Conservation (phyloP, 2,797 vertebrate species). For the Phataginus tetradactyla region DNA sequence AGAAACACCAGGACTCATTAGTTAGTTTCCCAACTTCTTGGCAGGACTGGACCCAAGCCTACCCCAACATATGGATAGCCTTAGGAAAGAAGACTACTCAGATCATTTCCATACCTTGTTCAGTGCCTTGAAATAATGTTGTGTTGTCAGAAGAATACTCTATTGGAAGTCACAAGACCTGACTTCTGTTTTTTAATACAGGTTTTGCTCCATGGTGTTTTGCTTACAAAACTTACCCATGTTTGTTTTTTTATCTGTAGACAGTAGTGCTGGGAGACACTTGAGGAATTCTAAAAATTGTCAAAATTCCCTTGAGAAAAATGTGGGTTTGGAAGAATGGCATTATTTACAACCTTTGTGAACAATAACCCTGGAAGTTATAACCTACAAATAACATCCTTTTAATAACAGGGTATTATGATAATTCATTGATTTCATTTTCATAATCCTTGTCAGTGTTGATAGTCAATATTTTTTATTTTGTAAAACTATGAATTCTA, state of each 20-base stretch:
- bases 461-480: neutral
- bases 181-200: constrained; percentile 25
- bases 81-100: constrained; percentile 58
- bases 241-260: neutral
- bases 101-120: constrained; percentile 1
- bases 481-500: neutral
- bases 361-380: constrained; percentile 5
- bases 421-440: constrained; percentile 7
- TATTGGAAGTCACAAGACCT: constrained; percentile 23
- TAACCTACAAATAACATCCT: neutral
- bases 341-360: neutral
- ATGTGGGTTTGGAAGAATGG: neutral
- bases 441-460: neutral
- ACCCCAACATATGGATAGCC: constrained; percentile 74
- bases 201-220: neutral
- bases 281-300: too few relatives aligned
- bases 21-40: constrained; percentile 64
- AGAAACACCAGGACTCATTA: constrained; percentile 72
- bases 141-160: constrained; percentile 9
- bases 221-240: neutral
- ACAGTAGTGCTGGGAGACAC: neutral
- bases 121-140: constrained; percentile 60
- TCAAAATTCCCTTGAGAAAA: neutral
- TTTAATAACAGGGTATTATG: neutral
- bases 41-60: constrained; percentile 73